A percentile compares a stretch with the other conserved stretches of the same genome.
Evolutionary conservation across 2,113 vertebrate species (phyloP).

Genomic region (Hippocampus mohnikei): DNA sequence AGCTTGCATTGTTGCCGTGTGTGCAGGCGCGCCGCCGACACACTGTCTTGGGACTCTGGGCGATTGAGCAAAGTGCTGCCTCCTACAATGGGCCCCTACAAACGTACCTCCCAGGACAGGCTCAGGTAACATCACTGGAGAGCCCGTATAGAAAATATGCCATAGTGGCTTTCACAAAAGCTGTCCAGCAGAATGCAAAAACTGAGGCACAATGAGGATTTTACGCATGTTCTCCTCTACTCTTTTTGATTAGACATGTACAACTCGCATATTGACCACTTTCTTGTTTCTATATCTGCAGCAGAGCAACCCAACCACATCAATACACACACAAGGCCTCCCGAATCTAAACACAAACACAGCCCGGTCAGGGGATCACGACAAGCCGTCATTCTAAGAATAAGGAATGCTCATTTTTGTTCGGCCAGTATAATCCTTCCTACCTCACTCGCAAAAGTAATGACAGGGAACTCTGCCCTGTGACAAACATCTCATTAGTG

Average conservation of each 20-base stretch:
- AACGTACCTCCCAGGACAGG: constrained; percentile 52
- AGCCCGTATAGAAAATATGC: constrained; percentile 18
- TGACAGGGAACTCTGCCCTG: constrained; percentile 50
- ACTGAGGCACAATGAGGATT: background rate
- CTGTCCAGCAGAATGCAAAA: constrained; percentile 3
- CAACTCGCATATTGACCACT: constrained; percentile 3
- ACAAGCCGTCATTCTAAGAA: constrained; percentile 49
- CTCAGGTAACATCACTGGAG: constrained; percentile 56
- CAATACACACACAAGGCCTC: constrained; percentile 36
- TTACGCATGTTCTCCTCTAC: too few species aligned
- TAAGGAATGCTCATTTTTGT: constrained; percentile 40
- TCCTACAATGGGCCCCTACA: constrained; percentile 42
- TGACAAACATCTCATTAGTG: constrained; percentile 59
- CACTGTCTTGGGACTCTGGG: constrained; percentile 47
- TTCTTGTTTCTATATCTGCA: constrained; percentile 25
- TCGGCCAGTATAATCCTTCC: constrained; percentile 14
- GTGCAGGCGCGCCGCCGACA: constrained; percentile 47
- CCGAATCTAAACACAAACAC: constrained; percentile 50
- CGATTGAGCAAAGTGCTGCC: constrained; percentile 32
- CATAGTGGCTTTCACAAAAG: constrained; percentile 11
- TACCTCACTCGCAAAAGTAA: constrained; percentile 39
- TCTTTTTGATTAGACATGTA: constrained; percentile 30
- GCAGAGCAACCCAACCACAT: constrained; percentile 20
- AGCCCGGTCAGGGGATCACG: constrained; percentile 56
- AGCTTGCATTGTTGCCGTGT: constrained; percentile 6